A percentile compares a stretch with the other conserved stretches of the same genome.
These are phyloP conservation scores for Vipera latastei DNA, from an alignment of 2,797 vertebrate genomes.

Conservation along the genomic window DNA sequence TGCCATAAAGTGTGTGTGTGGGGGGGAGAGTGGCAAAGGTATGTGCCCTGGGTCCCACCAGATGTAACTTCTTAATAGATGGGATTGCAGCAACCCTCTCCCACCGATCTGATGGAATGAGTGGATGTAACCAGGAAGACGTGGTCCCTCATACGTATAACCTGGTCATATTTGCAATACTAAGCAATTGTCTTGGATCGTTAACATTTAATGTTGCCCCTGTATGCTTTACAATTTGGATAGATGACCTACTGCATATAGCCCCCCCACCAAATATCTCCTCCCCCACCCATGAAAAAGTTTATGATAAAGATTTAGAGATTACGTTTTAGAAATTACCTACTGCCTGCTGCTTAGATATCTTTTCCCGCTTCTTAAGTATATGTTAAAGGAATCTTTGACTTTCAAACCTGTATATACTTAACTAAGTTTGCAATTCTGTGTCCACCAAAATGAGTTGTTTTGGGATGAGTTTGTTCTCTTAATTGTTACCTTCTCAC, in stretches of 20 bases:
- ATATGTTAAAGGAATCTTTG: background rate
- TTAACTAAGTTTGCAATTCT: slow-evolving; percentile 13
- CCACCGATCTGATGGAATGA: background rate
- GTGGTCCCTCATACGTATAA: background rate
- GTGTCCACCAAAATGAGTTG: background rate
- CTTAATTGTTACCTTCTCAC: background rate
- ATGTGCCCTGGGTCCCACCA: too few species aligned
- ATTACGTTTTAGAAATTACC: background rate
- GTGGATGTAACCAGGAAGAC: background rate
- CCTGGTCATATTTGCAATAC: background rate
- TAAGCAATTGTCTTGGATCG: background rate
- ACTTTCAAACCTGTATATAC: slow-evolving; percentile 6
- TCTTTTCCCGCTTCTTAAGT: background rate
- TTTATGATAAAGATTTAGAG: background rate
- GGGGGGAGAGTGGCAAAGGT: too few species aligned
- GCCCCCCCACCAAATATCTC: background rate
- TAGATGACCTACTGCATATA: background rate
- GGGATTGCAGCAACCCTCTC: background rate
- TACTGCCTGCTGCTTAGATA: background rate
- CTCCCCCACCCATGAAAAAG: background rate
- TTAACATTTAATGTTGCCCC: background rate
- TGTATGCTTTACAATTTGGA: background rate
- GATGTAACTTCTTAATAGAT: too few species aligned
- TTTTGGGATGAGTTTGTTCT: slow-evolving; percentile 11
- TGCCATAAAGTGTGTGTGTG: background rate